These are phyloP conservation scores for Podarcis raffonei DNA, from an alignment of 2,113 vertebrate genomes.

Conservation along the genomic window DNA sequence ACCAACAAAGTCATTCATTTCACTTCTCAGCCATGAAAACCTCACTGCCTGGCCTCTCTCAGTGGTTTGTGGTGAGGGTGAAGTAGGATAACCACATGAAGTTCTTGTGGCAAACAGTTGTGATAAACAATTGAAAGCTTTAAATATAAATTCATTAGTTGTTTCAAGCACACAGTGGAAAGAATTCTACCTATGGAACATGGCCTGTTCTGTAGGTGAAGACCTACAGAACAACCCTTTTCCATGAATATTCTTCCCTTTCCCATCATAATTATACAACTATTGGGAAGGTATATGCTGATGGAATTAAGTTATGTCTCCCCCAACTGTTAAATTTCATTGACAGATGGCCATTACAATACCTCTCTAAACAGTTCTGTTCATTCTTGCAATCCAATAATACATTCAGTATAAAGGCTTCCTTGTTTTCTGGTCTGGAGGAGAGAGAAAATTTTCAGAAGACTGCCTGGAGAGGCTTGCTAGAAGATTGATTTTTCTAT, in stretches of 20 bases:
- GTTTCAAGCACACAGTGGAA: background rate
- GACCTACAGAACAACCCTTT: background rate
- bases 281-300: background rate
- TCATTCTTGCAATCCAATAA: background rate
- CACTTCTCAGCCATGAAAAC: background rate
- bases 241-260: background rate
- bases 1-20: background rate
- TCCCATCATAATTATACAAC: background rate
- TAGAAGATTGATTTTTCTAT: constrained; percentile 32
- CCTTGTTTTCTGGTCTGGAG: constrained; percentile 6
- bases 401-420: background rate
- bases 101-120: background rate
- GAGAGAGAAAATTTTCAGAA: constrained; percentile 21
- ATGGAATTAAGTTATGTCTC: background rate
- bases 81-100: background rate
- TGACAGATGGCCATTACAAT: background rate
- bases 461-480: constrained; percentile 13
- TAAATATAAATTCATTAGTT: background rate
- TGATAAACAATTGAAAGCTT: background rate
- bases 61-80: background rate
- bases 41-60: background rate
- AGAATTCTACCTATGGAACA: background rate
- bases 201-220: background rate
- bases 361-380: background rate
- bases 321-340: background rate